Evolutionary conservation across 2,113 vertebrate genomes (phyloP), one percentile per base, ranked within the genome.

Genomic region (Climacteris rufus): DNA sequence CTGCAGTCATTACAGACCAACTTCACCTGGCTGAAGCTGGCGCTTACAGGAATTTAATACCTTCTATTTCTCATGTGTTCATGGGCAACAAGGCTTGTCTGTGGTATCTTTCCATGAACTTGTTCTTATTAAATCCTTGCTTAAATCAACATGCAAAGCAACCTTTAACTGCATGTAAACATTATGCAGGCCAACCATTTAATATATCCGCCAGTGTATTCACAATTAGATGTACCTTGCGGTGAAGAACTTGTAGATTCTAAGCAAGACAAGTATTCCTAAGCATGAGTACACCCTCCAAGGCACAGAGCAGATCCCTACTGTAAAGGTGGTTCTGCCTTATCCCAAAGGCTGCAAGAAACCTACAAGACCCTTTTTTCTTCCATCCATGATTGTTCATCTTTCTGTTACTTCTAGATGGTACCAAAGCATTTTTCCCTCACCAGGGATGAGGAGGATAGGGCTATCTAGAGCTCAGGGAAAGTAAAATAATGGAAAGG

Each of bases 11-110:
- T 87, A 82, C 35, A 21, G 72, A 92, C 68, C 45, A 78, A 64
- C 69, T 91, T 92, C 59, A 88, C 69, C 75, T 53, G 54, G 65
- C 84, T 90, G 68, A 93, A 52, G 68, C 95, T 77, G 69, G 93
- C 39, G 15, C 49, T 91, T 70, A 82, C 65, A 93, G 4, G 39
- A 96, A 79, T 74, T 2, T 37, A 19, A 89, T 56, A 63, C 52
- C 40, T 63, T 90, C 56, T 78, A 33, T 54, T 92, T 40, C 47
- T 84, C 81, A 21, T 8, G 33, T 53, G 9, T 42, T 94, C 56
- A 17, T 15, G 7, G 54, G 53, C 37, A 97, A 78, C 33, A 78
- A n/a, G 31, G 42, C n/a, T 66, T 78, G 72, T 72, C 47, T 49
- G 70, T 61, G 7, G 3, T 15, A 50, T 31, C 56, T 74, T 87